Percentiles rank a stretch among this genome's conserved stretches.
Conservation (phyloP, 2,888 invertebrate species). For the Hydropsyche betteni region DNA sequence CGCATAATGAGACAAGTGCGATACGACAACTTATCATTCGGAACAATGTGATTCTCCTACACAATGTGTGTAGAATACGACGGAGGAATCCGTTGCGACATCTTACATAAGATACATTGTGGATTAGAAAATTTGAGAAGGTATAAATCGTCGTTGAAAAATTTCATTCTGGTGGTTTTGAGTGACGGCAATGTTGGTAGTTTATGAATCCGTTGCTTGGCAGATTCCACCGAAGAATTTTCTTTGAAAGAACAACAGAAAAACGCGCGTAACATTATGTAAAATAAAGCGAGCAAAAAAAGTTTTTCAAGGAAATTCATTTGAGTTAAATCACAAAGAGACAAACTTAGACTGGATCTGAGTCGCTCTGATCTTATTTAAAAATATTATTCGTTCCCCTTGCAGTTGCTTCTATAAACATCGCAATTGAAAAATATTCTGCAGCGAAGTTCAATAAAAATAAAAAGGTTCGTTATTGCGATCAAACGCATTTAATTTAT, state of each 20-base stretch:
- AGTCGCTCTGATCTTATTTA: neutral
- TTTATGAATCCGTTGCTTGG: too few relatives aligned
- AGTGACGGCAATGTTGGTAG: neutral
- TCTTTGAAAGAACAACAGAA: neutral
- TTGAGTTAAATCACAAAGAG: constrained; percentile 36
- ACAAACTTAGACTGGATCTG: neutral
- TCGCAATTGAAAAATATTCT: neutral
- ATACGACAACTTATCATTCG: constrained; percentile 1
- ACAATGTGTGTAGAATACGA: neutral
- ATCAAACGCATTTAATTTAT: neutral
- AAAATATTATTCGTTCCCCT: constrained; percentile 24
- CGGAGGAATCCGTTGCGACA: constrained; percentile 14
- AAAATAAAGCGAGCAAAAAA: constrained; percentile 29
- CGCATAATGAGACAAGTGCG: neutral
- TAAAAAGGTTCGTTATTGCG: neutral
- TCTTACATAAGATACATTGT: neutral
- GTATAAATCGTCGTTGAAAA: too few relatives aligned
- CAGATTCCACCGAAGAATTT: neutral
- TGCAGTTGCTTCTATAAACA: neutral
- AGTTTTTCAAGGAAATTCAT: constrained; percentile 29
- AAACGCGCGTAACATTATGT: neutral
- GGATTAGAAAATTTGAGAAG: too few relatives aligned
- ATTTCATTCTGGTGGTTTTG: neutral
- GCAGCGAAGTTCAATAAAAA: neutral
- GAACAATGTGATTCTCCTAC: constrained; percentile 14